A percentile compares a stretch with the other conserved stretches of the same genome.
phyloP scores from a whole-genome alignment of 2,888 invertebrate genomes.

The Harpalus rufipes region DNA sequence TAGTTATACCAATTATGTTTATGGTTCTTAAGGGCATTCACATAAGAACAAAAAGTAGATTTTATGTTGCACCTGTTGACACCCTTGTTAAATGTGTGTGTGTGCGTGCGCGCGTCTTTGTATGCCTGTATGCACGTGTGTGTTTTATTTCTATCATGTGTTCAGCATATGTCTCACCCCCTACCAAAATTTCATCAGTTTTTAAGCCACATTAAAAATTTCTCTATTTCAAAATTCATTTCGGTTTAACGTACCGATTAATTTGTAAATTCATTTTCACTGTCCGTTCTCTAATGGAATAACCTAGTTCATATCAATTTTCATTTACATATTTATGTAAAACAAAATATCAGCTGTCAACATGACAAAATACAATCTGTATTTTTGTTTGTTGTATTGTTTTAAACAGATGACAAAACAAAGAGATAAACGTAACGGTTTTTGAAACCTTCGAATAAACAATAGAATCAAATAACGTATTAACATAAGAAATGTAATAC shows the following conservation, averaged over 20 bases:
- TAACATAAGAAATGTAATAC: neutral
- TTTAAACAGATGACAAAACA: neutral
- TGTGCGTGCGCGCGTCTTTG: neutral
- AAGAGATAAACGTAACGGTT: neutral
- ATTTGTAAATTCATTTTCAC: no score
- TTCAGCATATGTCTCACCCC: constrained; percentile 23
- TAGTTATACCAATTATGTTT: neutral
- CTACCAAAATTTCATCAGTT: constrained; percentile 32
- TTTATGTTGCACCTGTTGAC: constrained; percentile 26
- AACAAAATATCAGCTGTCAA: neutral
- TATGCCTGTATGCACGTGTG: neutral
- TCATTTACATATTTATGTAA: neutral
- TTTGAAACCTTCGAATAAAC: neutral
- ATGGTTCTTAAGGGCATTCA: neutral
- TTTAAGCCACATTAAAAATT: neutral
- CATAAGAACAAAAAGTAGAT: neutral
- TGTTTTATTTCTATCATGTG: constrained; percentile 17
- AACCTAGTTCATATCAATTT: neutral
- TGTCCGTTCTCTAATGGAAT: neutral
- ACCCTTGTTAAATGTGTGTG: neutral
- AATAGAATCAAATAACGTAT: constrained; percentile 3
- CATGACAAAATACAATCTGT: neutral
- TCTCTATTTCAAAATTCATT: neutral
- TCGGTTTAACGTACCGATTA: neutral
- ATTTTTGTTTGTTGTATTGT: neutral